Percentiles rank a stretch among this genome's conserved stretches.
Conservation (phyloP, 2,888 invertebrate genomes). For the Caenorhabditis sp. region DNA sequence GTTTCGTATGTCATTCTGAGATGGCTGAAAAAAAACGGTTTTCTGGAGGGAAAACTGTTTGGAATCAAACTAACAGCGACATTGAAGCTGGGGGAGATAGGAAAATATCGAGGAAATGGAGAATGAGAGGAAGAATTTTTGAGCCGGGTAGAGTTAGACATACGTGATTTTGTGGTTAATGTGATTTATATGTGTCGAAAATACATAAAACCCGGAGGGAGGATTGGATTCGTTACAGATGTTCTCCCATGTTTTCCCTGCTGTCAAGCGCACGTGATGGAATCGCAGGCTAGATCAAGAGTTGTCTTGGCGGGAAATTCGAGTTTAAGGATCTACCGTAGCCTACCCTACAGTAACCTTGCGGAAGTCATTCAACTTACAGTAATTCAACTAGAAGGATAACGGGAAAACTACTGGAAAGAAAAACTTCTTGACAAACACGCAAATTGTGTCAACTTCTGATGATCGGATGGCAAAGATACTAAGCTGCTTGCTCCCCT, state of each 20-base stretch:
- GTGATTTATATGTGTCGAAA: constrained; percentile 53
- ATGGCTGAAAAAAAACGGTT: constrained; percentile 41
- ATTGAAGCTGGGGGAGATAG: constrained; percentile 3
- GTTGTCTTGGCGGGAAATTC: no score
- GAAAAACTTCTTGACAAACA: background rate
- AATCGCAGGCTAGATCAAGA: background rate
- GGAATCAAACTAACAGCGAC: constrained; percentile 42
- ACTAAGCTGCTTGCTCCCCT: no score
- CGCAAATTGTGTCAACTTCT: constrained; percentile 8
- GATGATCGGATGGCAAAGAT: constrained; percentile 42
- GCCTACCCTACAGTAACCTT: background rate
- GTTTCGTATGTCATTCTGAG: constrained; percentile 78
- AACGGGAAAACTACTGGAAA: background rate
- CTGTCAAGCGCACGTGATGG: background rate
- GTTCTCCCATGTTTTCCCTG: constrained; percentile 23
- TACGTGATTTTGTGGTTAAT: constrained; percentile 42
- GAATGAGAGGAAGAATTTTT: constrained; percentile 19
- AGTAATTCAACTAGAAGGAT: background rate
- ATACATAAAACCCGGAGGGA: constrained; percentile 29
- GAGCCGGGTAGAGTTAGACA: constrained; percentile 38
- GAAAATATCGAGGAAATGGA: background rate
- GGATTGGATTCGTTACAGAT: constrained; percentile 53
- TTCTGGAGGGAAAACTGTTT: background rate
- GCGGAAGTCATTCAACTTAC: no score
- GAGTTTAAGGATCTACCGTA: no score